Conservation (phyloP, 2,888 invertebrate species). For the Caprella mutica region DNA sequence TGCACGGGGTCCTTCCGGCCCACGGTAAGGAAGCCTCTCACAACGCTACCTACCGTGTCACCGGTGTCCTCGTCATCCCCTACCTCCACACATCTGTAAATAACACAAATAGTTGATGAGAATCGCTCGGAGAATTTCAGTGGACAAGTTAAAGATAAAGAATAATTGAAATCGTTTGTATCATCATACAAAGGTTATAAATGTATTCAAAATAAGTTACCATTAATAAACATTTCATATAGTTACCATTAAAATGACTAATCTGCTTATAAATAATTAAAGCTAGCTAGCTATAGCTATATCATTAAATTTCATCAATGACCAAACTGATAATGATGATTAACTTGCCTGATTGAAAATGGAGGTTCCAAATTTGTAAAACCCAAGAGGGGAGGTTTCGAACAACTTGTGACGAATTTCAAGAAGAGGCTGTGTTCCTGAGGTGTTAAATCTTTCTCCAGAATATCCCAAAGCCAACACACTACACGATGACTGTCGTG, state of each 20-base stretch:
- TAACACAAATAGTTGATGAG: too few species aligned
- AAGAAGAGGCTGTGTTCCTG: conserved; percentile 79
- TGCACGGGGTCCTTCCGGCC: conserved; percentile 86
- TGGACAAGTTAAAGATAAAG: too few species aligned
- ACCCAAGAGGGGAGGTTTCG: conserved; percentile 89
- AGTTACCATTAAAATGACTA: too few species aligned
- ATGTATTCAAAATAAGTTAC: too few species aligned
- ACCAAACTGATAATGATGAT: too few species aligned
- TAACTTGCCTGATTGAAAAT: conserved; percentile 95
- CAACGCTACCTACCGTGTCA: conserved; percentile 53
- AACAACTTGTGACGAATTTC: conserved; percentile 86
- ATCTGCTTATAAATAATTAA: too few species aligned
- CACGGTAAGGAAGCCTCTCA: conserved; percentile 95
- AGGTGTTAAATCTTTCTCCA: conserved; percentile 86
- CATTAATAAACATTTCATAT: too few species aligned
- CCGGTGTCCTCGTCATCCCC: conserved; percentile 86
- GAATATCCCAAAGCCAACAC: conserved; percentile 96
- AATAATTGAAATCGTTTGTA: too few species aligned
- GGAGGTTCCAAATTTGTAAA: conserved; percentile 94
- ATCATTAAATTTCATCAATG: too few species aligned
- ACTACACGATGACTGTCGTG: conserved; percentile 96
- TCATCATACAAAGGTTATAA: too few species aligned
- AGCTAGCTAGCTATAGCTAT: too few species aligned
- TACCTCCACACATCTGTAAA: conserved; percentile 97
- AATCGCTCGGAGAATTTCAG: too few species aligned